Evolutionary conservation across 2,797 vertebrate species (phyloP).

Genomic region (Somateria mollissima): DNA sequence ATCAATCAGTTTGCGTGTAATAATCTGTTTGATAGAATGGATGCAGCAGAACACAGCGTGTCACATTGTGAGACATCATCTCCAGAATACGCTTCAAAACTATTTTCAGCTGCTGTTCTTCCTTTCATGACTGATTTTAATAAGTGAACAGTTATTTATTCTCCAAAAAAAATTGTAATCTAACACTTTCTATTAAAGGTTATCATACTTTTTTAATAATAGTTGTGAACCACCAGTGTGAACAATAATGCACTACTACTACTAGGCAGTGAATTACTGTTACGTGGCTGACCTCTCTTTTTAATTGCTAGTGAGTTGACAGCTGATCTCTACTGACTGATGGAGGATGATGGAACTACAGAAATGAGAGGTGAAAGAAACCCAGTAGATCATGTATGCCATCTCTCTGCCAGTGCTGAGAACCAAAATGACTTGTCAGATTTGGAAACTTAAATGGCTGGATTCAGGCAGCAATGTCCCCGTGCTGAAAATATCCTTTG

Average conservation of each 20-base stretch:
- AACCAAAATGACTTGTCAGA: neutral
- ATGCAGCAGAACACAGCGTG: neutral
- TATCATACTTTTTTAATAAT: neutral
- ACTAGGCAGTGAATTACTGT: neutral
- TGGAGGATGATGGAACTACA: neutral
- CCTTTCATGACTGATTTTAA: constrained; percentile 27
- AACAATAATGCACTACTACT: neutral
- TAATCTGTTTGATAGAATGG: constrained; percentile 48
- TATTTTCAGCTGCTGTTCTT: neutral
- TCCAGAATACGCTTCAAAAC: neutral
- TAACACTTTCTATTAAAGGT: neutral
- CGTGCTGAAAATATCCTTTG: neutral
- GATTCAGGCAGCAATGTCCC: neutral
- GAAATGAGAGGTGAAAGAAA: neutral
- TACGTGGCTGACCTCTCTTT: neutral
- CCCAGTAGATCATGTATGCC: neutral
- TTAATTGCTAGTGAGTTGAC: neutral
- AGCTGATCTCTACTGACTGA: neutral
- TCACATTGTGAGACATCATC: constrained; percentile 31
- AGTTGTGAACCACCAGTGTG: neutral
- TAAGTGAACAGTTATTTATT: neutral
- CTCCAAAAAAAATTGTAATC: neutral
- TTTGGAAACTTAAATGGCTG: neutral
- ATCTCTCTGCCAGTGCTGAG: neutral
- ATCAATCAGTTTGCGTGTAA: constrained; percentile 14